These are phyloP conservation scores for Pycnonotus jocosus DNA, from an alignment of 2,113 vertebrate genomes.

Conservation along the genomic window DNA sequence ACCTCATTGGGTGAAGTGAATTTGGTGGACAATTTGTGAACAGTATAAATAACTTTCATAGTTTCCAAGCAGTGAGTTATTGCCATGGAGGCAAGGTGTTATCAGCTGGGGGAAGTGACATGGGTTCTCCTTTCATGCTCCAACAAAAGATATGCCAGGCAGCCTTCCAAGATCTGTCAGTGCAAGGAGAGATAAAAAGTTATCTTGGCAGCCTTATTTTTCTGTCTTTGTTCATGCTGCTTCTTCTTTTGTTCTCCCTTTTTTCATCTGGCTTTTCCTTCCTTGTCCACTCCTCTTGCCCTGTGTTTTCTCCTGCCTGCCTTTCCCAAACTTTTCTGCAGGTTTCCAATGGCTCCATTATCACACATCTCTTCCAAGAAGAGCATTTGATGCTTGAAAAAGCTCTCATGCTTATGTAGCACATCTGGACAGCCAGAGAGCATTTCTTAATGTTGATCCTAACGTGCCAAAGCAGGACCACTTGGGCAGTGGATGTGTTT, in stretches of 20 bases:
- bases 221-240: not conserved
- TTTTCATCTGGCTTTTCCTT: not conserved
- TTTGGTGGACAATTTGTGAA: not conserved
- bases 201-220: not conserved
- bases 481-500: not conserved
- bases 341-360: not conserved
- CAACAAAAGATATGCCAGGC: conserved; percentile 1
- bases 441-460: not conserved
- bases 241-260: not conserved
- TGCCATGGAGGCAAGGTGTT: not conserved
- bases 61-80: not conserved
- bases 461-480: not conserved
- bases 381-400: not conserved
- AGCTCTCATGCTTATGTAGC: accelerated
- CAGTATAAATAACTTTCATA: not conserved
- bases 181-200: not conserved
- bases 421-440: not conserved
- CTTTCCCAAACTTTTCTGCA: not conserved
- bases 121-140: not conserved
- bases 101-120: not conserved
- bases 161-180: not conserved
- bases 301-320: not conserved
- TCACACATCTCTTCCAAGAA: not conserved
- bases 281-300: not conserved
- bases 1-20: accelerated